A percentile compares a stretch with the other conserved stretches of the same genome.
Evolutionary conservation across 1,140 invertebrate species (phyloP).

Genomic region (Drosophila baimaii): DNA sequence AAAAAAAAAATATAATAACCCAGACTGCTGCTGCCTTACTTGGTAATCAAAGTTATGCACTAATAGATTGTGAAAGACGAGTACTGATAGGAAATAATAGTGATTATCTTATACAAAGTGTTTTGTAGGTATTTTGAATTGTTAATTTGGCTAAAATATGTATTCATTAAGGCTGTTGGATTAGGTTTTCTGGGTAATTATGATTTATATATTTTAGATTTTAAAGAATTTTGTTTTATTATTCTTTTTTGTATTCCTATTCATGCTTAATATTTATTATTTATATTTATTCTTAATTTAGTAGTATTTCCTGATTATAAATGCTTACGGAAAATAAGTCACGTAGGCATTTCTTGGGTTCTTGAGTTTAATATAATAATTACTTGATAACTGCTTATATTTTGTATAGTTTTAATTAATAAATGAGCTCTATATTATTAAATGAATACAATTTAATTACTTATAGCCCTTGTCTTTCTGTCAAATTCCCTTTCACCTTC

Average conservation of each 20-base stretch:
- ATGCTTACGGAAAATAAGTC: not conserved
- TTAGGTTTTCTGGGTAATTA: not conserved
- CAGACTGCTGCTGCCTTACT: not conserved
- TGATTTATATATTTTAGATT: not conserved
- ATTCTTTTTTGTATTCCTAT: too few relatives aligned
- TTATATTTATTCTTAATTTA: not conserved
- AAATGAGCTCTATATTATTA: not conserved
- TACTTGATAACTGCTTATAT: too few relatives aligned
- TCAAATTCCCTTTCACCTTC: not conserved
- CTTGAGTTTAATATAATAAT: not conserved
- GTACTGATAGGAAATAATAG: not conserved
- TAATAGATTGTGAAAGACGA: constrained; percentile 18
- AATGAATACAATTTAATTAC: too few relatives aligned
- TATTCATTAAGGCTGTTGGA: too few relatives aligned
- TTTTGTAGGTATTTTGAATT: not conserved
- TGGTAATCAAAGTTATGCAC: constrained; percentile 23
- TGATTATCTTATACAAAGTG: not conserved
- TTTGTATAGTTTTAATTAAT: not conserved
- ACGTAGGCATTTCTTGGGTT: not conserved
- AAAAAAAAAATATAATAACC: constrained; percentile 4
- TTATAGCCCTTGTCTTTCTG: too few relatives aligned
- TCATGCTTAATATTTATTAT: not conserved
- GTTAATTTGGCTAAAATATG: not conserved
- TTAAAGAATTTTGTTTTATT: too few relatives aligned
- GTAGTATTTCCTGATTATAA: not conserved